These are phyloP conservation scores for Petrocephalus sullivani DNA, from an alignment of 2,797 vertebrate genomes.

Conservation along the genomic window DNA sequence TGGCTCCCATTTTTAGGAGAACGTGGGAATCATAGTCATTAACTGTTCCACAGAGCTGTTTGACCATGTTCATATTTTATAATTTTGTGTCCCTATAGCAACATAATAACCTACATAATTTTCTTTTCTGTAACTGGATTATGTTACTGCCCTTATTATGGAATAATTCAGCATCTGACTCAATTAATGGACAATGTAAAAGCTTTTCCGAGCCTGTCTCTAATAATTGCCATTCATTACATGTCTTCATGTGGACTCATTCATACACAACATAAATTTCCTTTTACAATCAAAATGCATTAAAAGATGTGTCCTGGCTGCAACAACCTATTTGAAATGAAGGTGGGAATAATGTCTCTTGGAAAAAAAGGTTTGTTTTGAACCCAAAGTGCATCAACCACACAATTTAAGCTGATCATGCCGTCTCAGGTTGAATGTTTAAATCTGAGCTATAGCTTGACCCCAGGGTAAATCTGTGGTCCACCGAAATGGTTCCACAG, in stretches of 20 bases:
- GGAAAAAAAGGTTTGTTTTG: slow-evolving; percentile 13
- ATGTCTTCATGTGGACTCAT: slow-evolving; percentile 30
- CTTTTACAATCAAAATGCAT: slow-evolving; percentile 17
- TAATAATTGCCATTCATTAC: slow-evolving; percentile 34
- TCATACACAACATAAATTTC: slow-evolving; percentile 26
- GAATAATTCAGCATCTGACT: background rate
- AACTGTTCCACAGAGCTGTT: slow-evolving; percentile 31
- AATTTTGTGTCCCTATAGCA: slow-evolving; percentile 21
- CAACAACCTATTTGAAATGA: slow-evolving; percentile 28
- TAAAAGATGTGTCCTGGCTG: slow-evolving; percentile 35
- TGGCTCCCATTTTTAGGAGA: background rate
- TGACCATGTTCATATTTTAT: slow-evolving; percentile 30
- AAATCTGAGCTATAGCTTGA: slow-evolving; percentile 44
- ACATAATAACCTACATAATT: background rate
- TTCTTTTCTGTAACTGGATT: background rate
- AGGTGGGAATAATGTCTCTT: slow-evolving; percentile 19
- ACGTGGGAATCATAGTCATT: slow-evolving; percentile 13
- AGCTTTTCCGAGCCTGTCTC: slow-evolving; percentile 41
- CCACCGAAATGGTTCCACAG: slow-evolving; percentile 28
- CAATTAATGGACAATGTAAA: background rate
- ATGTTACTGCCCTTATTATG: background rate
- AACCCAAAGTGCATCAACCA: slow-evolving; percentile 28
- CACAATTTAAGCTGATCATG: slow-evolving; percentile 27
- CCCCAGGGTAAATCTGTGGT: slow-evolving; percentile 38
- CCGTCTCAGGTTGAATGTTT: slow-evolving; percentile 60